Evolutionary conservation across 1,140 invertebrate species (phyloP), one percentile per base, ranked within the genome.

Genomic region (Orchestia grillus): DNA sequence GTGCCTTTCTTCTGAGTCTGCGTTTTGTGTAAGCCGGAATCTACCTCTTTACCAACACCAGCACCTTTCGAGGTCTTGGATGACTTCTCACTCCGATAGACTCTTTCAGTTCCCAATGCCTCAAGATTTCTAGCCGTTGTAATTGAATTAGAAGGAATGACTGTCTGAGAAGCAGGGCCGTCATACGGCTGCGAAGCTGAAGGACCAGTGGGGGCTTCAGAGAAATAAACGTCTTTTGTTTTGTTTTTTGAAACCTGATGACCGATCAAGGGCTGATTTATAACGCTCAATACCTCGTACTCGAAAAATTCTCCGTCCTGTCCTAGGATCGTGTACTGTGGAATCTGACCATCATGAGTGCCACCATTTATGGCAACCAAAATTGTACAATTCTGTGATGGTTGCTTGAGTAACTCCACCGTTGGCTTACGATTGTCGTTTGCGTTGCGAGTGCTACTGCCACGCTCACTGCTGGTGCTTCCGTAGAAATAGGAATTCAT

Each of bases 251-350:
- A 77, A 23, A 77, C 1, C 36, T 77, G 62, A 77, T 77, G 28
- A 3, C 62, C 62, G 28, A 94, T n/a, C 36, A 94, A 47, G 40
- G 92, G 92, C 19, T 94, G 43, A 6, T 96, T 96, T 40, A 96
- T 95, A 40, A 96, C 90, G 28, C 96, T 96, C 40, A 96, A 95
- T 40, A 96, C 95, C 87, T 96, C 96, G 62, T 96, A 96, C 47
- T 96, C 94, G 44, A 96, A 96, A 1, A 96, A 91, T 62, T 90
- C 96, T 36, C 96, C 96, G 53, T 96, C 96, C 36, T 96, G 44
- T 1, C 96, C 96, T n/a, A 96, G 96, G 47, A 96, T 96, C 19
- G 96, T 96, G 87, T 96, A 96, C 91, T 96, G 95, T 3, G 96
- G 96, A 36, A 96, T 91, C 62, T 96, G 57, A 15, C 96, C 96